Evolutionary conservation across 2,797 vertebrate species (phyloP).

Genomic region (Cyprinodon diabolis): DNA sequence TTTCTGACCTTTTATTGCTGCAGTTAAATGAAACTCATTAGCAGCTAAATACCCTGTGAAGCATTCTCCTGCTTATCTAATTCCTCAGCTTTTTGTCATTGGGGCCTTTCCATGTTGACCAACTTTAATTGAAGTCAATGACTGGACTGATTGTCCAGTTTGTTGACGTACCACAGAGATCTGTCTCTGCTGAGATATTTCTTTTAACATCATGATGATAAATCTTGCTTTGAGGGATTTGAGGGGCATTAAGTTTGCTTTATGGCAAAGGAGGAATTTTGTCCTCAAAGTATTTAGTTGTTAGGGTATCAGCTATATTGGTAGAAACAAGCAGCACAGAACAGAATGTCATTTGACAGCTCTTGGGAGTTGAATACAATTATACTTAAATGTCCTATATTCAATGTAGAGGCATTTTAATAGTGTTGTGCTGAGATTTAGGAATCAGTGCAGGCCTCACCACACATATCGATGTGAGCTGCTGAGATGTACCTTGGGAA

Average conservation of each 20-base stretch:
- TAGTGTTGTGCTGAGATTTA: constrained; percentile 47
- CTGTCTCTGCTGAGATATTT: constrained; percentile 25
- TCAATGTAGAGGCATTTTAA: constrained; percentile 44
- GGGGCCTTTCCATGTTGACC: constrained; percentile 55
- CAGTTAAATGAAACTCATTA: constrained; percentile 65
- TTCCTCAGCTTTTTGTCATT: constrained; percentile 48
- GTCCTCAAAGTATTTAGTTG: neutral
- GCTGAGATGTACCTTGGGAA: constrained; percentile 71
- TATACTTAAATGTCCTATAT: constrained; percentile 37
- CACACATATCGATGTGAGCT: constrained; percentile 34
- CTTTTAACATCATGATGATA: constrained; percentile 37
- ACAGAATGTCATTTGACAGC: constrained; percentile 10
- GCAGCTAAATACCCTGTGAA: constrained; percentile 47
- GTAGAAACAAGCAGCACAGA: constrained; percentile 3
- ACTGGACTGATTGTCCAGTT: constrained; percentile 54
- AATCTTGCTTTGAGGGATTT: constrained; percentile 38
- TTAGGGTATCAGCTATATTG: constrained; percentile 7
- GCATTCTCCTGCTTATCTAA: constrained; percentile 42
- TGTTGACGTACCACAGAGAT: constrained; percentile 45
- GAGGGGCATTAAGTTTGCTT: constrained; percentile 6
- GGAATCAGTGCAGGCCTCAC: constrained; percentile 33
- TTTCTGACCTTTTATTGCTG: constrained; percentile 62
- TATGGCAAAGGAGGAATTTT: neutral
- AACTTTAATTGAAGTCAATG: constrained; percentile 64
- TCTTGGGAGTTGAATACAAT: constrained; percentile 25